Evolutionary conservation across 2,888 invertebrate species (phyloP), one percentile per base, ranked within the genome.

Genomic region (Drosophila leonis): DNA sequence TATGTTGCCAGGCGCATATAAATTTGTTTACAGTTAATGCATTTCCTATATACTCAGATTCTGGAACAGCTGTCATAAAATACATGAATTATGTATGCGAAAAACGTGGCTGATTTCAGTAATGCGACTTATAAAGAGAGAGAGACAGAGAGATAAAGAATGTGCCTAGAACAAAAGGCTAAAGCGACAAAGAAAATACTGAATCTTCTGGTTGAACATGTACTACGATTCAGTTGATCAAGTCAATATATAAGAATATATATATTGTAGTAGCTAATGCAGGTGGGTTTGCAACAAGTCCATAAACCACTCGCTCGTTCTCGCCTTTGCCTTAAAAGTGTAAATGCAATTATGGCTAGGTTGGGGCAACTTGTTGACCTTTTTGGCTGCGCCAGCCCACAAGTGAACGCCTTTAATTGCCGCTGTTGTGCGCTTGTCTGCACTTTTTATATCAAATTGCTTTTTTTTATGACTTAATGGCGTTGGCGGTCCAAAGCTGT

Each of bases 341-440:
- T 51, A 63, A 52, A 39, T 61, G 54, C 80, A 75, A 61, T 66
- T 83, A 79, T 69, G 72, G 83, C 63, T 51, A 48, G 49, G 46
- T 54, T 72, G 52, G 44, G 60, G 49, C 67, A 68, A 82, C 87
- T 82, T 78, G 82, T 87, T 83, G 84, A 87, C 87, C 83, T 83
- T 87, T 83, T 71, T 35, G 8, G 12, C 55, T 27, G n/a, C n/a
- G 46, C 27, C 51, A 39, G 20, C 56, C 46, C 48, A 49, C 59
- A 66, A 65, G 64, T 56, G 61, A 56, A 59, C 51, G 24, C 66
- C 75, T 66, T 72, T 68, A 68, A 80, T 60, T 78, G 78, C 29
- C 29, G 6, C 18, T n/a, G 18, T 7, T 61, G 63, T 62, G 66
- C 75, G 66, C 75, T 82, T 72, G 60, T 42, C 41, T 65, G 57